These are phyloP conservation scores for Galerucella nymphaeae DNA, from an alignment of 2,888 invertebrate genomes.

Conservation along the genomic window DNA sequence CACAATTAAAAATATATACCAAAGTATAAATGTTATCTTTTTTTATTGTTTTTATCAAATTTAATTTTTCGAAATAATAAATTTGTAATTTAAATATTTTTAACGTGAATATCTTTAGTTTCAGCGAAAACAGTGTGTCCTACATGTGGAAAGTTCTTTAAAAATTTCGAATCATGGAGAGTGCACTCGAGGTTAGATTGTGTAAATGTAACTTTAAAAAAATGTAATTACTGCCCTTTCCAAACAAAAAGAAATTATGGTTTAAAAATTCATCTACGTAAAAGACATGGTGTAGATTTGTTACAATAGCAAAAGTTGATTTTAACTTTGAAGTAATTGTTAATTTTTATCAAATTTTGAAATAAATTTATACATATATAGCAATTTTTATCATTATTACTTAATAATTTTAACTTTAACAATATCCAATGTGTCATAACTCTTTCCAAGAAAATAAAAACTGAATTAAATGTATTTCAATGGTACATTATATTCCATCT, in stretches of 20 bases:
- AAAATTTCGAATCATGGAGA: conserved; percentile 8
- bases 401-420: no score
- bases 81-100: neutral
- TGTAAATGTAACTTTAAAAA: conserved; percentile 1
- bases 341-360: neutral
- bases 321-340: no score
- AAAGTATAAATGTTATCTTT: neutral
- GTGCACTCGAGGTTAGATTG: neutral
- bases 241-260: conserved; percentile 37
- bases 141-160: conserved; percentile 4
- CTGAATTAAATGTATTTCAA: no score
- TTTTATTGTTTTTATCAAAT: no score
- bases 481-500: no score
- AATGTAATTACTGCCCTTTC: conserved; percentile 42
- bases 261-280: conserved; percentile 30
- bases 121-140: neutral
- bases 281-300: neutral
- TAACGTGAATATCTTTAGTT: neutral
- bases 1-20: neutral
- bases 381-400: no score
- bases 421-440: no score
- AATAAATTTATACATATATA: no score
- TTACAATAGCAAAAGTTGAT: no score
- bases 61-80: no score
- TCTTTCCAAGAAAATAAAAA: no score